A percentile compares a stretch with the other conserved stretches of the same genome.
These are phyloP conservation scores for Epinotia nisella DNA, from an alignment of 2,888 invertebrate species.

Conservation along the genomic window DNA sequence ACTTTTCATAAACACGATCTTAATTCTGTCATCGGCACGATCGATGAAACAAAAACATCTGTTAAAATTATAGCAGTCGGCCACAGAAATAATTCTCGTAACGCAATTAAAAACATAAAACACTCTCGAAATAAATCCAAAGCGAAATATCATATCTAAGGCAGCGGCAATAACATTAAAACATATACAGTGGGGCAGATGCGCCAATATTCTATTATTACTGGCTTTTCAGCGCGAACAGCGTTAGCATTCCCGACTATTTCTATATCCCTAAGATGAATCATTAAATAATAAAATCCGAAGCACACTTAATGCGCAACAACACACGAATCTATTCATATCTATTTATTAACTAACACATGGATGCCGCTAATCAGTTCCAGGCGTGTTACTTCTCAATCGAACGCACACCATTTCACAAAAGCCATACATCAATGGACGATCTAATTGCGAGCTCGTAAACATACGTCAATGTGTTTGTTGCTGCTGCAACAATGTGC, in stretches of 20 bases:
- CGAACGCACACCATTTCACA: conserved; percentile 63
- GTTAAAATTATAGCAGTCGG: conserved; percentile 76
- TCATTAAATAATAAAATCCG: conserved; percentile 85
- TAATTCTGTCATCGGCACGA: conserved; percentile 81
- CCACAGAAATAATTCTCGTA: conserved; percentile 75
- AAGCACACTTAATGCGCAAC: conserved; percentile 83
- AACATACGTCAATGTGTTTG: conserved; percentile 78
- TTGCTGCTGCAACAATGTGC: conserved; percentile 77
- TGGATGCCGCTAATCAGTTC: conserved; percentile 78
- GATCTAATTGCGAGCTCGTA: conserved; percentile 81
- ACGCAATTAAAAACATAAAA: conserved; percentile 82
- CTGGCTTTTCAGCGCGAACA: conserved; percentile 80
- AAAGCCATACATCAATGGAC: conserved; percentile 77
- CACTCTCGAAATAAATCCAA: conserved; percentile 76
- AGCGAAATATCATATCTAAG: conserved; percentile 72
- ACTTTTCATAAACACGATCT: conserved; percentile 74
- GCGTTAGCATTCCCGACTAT: conserved; percentile 82
- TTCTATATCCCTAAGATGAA: conserved; percentile 84
- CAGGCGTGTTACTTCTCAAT: conserved; percentile 77
- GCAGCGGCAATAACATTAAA: conserved; percentile 80
- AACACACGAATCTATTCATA: conserved; percentile 77
- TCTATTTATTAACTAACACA: conserved; percentile 75
- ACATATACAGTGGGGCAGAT: conserved; percentile 80
- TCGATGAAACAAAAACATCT: conserved; percentile 75
- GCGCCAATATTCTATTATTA: conserved; percentile 84